Conservation (phyloP, 2,113 vertebrate genomes). For the Leucopsar rothschildi region DNA sequence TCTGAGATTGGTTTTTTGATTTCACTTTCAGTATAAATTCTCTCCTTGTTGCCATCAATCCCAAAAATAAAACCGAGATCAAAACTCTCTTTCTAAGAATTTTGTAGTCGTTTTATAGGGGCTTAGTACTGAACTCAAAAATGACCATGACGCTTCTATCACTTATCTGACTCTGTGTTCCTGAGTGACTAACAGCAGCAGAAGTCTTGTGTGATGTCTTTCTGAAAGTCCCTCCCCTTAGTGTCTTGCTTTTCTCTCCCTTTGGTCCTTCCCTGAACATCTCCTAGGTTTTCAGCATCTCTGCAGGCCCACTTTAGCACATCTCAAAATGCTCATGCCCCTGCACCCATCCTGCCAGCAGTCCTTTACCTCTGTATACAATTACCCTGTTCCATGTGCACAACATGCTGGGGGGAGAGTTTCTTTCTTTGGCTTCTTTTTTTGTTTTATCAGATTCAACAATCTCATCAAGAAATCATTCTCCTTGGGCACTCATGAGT, state of each 20-base stretch:
- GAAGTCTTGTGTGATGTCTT: background rate
- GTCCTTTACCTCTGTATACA: background rate
- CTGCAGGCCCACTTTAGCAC: accelerated
- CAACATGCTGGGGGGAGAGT: background rate
- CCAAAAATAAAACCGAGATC: background rate
- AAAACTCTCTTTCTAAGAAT: background rate
- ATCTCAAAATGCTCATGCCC: background rate
- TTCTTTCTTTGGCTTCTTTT: background rate
- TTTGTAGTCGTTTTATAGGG: background rate
- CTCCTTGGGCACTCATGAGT: background rate
- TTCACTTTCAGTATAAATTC: background rate
- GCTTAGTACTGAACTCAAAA: background rate
- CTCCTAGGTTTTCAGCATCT: background rate
- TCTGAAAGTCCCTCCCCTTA: background rate
- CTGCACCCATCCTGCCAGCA: background rate
- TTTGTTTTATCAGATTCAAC: background rate
- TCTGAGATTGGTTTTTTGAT: background rate
- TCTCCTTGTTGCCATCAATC: background rate
- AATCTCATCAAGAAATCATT: background rate
- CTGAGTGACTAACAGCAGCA: background rate
- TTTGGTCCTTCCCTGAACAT: background rate
- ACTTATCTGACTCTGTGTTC: background rate
- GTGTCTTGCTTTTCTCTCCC: background rate
- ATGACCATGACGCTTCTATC: background rate
- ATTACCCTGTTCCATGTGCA: background rate